Percentiles rank a stretch among this genome's conserved stretches.
Evolutionary conservation across 2,888 invertebrate genomes (phyloP).

Genomic region (Erebia ligea): DNA sequence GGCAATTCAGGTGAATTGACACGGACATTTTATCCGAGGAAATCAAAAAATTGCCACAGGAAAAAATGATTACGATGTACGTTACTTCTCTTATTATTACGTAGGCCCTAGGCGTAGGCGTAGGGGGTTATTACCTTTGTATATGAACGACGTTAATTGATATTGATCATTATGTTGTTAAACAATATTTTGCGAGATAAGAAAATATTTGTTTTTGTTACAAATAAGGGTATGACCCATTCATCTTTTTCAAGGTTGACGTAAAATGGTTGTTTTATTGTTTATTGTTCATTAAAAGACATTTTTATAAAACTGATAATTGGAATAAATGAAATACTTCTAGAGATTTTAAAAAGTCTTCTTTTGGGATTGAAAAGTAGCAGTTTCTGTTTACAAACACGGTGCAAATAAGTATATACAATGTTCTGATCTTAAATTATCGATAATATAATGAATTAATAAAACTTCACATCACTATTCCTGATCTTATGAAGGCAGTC

Average conservation of each 20-base stretch:
- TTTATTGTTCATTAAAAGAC: too few relatives aligned
- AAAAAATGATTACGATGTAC: conserved; percentile 2
- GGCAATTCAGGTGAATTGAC: too few relatives aligned
- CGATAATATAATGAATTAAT: conserved; percentile 48
- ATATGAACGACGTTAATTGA: conserved; percentile 24
- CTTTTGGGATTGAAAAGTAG: too few relatives aligned
- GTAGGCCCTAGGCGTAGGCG: too few relatives aligned
- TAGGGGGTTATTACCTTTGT: conserved; percentile 9
- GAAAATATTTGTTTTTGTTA: conserved; percentile 16
- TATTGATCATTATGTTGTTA: conserved; percentile 27
- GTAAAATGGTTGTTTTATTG: not conserved
- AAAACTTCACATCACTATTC: conserved; percentile 56
- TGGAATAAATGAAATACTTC: too few relatives aligned
- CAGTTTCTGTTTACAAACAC: too few relatives aligned
- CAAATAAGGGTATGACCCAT: too few relatives aligned
- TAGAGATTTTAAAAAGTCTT: too few relatives aligned
- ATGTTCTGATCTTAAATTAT: conserved; percentile 41
- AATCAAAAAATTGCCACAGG: not conserved
- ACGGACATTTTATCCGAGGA: not conserved
- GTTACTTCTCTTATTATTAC: conserved; percentile 18
- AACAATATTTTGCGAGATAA: conserved; percentile 14
- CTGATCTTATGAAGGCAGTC: conserved; percentile 62
- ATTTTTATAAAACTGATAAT: too few relatives aligned
- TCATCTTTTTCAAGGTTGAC: conserved; percentile 4
- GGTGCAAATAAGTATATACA: not conserved